Base-by-base conservation (phyloP, 2,888 invertebrate species). In the Lithodes maja region DNA sequence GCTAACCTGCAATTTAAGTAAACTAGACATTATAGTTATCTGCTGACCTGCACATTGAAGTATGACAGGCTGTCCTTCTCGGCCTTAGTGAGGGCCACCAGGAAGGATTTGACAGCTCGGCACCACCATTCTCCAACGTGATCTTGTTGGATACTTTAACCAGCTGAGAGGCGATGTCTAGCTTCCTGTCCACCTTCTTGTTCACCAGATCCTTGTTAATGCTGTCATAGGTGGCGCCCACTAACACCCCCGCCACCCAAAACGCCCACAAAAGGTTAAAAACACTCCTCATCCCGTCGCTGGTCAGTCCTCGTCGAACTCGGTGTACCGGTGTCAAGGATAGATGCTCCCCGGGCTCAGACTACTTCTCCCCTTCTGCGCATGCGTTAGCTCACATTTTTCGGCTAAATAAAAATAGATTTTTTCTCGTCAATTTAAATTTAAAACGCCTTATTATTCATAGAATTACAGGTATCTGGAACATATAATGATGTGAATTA, bases 91-190 rank as follows among this genome's bases (percentile, higher is more conserved):
- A 97, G 93, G 9, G 96, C 95, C 92, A 97, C 95, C 54, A 97
- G 94, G 93, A 98, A 96, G 92, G 94, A 95, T 91, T 95, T 96
- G 68, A 96, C 95, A 91, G 96, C 94, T 92, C 95, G 93, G 96
- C 96, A 85, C 97, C 97, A 92, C 78, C 79, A 93, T 99, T 98
- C 94, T 98, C 97, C 92, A 98, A 93, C 92, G 96, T 96, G 93
- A 99, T 95, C 94, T 96, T 96, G 61, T 96, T 95, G 15, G 95
- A 95, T 85, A 97, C 96, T 95, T 97, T 98, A 1, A 97, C 97
- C 90, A 99, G 95, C 94, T 99, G 99, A 5, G 97, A 96, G 3
- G 97, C 95, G 92, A 98, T 94, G 94, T 99, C 98, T 92, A 99
- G 95, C 83, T 96, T 96, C 93, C 98, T 95, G 92, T 98, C 98